These are phyloP conservation scores for Enteromius radiatus DNA, from an alignment of 2,797 vertebrate genomes.

Conservation along the genomic window DNA sequence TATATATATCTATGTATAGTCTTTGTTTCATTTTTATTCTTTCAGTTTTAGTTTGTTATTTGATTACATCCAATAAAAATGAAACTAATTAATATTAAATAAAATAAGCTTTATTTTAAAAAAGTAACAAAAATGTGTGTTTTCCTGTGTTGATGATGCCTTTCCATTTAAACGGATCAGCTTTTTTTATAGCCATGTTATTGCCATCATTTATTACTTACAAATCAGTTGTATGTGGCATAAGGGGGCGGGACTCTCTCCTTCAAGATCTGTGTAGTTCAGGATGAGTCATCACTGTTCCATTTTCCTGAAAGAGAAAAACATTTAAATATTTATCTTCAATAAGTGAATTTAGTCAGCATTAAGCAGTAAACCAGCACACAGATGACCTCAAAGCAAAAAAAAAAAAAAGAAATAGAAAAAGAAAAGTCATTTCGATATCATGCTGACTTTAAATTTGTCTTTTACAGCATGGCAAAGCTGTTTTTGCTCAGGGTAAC, in stretches of 20 bases:
- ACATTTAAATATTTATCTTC: background rate
- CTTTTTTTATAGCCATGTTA: background rate
- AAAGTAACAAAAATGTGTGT: no score
- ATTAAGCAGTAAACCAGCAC: background rate
- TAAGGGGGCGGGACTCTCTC: background rate
- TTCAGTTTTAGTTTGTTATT: background rate
- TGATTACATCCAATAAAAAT: background rate
- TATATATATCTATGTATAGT: no score
- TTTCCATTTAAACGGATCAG: background rate
- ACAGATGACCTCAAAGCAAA: background rate
- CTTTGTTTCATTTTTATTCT: no score
- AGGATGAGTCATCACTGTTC: background rate
- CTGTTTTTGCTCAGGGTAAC: slow-evolving; percentile 73
- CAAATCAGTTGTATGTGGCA: background rate
- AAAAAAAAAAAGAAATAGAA: background rate
- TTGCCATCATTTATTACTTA: background rate
- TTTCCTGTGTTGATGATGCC: background rate
- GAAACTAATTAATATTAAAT: background rate
- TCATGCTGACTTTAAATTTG: background rate
- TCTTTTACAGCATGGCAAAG: background rate
- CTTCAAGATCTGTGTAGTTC: background rate
- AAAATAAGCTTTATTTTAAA: background rate
- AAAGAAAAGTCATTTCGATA: no score
- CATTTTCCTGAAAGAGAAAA: background rate
- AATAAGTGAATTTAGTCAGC: background rate